phyloP scores from a whole-genome alignment of 35 echinoderm and acorn worm genomes.

The Holothuria glaberrima region DNA sequence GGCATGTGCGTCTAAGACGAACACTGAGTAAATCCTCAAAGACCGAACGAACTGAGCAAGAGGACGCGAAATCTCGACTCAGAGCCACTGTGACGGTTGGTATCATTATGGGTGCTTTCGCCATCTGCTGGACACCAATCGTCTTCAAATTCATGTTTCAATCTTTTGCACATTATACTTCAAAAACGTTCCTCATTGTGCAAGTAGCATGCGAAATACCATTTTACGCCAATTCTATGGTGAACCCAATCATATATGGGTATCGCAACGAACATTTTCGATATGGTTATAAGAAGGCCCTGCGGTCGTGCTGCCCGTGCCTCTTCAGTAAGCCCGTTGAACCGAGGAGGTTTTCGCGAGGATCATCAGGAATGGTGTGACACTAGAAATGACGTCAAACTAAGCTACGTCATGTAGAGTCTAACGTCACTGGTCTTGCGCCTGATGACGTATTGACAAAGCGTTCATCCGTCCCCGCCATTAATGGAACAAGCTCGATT shows the following conservation, averaged over 20 bases:
- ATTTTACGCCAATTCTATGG: constrained; percentile 48
- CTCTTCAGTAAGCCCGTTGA: background rate
- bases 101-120: constrained; percentile 43
- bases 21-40: constrained; percentile 12
- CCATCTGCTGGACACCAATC: constrained; percentile 29
- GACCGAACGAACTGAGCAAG: background rate
- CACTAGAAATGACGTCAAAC: no score
- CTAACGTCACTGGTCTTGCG: no score
- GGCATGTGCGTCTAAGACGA: constrained; percentile 33
- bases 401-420: no score
- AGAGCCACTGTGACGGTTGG: constrained; percentile 37
- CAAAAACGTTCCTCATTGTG: constrained; percentile 11
- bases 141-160: constrained; percentile 45
- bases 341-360: background rate
- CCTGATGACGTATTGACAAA: no score
- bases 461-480: no score
- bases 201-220: constrained; percentile 29
- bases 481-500: no score
- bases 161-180: background rate
- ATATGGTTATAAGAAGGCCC: constrained; percentile 19
- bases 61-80: constrained; percentile 38
- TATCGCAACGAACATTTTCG: constrained; percentile 40
- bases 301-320: constrained; percentile 16
- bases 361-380: background rate
- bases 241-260: constrained; percentile 52